A percentile compares a stretch with the other conserved stretches of the same genome.
phyloP scores from a whole-genome alignment of 1,140 invertebrate species.

The Chironomus striatipennis region DNA sequence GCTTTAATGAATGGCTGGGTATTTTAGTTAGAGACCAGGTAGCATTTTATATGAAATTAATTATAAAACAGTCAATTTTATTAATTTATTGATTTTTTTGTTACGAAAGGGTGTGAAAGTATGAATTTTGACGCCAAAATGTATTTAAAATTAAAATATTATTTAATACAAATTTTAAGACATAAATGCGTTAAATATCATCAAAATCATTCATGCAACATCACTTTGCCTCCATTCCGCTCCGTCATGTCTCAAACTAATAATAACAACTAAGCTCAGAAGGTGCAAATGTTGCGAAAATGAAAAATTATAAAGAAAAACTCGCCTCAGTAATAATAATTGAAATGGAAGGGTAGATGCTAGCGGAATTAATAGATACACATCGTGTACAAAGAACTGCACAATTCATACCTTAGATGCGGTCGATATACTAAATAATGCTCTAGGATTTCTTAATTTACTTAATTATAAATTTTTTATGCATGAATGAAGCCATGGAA shows the following conservation, averaged over 20 bases:
- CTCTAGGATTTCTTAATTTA: background rate
- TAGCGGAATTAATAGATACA: background rate
- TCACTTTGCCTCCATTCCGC: background rate
- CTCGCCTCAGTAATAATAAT: background rate
- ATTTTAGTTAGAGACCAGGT: too few relatives aligned
- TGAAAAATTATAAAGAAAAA: background rate
- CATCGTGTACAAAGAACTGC: background rate
- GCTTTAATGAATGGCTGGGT: too few relatives aligned
- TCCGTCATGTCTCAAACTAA: background rate
- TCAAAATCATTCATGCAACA: too few relatives aligned
- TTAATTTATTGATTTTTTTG: too few relatives aligned
- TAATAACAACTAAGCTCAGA: background rate
- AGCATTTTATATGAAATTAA: too few relatives aligned
- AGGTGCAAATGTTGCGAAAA: background rate
- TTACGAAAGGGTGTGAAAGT: too few relatives aligned
- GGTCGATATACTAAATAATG: background rate
- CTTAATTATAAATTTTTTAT: slow-evolving; percentile 18
- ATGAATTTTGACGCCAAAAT: too few relatives aligned
- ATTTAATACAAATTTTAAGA: too few relatives aligned
- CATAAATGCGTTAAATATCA: too few relatives aligned
- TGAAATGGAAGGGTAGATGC: background rate
- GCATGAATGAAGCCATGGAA: slow-evolving; percentile 5
- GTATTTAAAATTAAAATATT: too few relatives aligned
- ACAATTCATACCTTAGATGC: background rate
- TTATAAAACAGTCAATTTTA: too few relatives aligned